These are phyloP conservation scores for Sebastes wilsoni DNA, from an alignment of 2,797 vertebrate genomes.

Conservation along the genomic window DNA sequence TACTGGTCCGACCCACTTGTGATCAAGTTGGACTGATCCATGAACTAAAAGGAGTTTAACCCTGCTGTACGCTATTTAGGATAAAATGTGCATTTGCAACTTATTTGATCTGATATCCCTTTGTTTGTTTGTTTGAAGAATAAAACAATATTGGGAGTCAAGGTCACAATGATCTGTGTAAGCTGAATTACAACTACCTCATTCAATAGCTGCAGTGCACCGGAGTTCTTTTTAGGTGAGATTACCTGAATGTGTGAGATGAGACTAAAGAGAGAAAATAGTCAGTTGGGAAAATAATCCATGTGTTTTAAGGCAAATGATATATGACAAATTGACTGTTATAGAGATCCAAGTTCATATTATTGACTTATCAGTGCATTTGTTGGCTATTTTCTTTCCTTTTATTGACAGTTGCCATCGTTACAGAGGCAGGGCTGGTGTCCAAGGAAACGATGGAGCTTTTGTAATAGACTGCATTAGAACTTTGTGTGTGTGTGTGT, in stretches of 20 bases:
- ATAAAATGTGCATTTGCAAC: not conserved
- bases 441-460: slow-evolving; percentile 59
- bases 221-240: not conserved
- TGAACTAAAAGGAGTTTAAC: too few species aligned
- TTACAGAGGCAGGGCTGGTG: slow-evolving; percentile 66
- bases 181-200: not conserved
- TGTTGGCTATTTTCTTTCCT: slow-evolving; percentile 35
- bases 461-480: slow-evolving; percentile 48
- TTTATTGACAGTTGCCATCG: slow-evolving; percentile 70
- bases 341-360: slow-evolving; percentile 28
- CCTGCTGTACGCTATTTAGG: not conserved
- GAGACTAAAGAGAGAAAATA: not conserved
- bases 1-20: too few species aligned
- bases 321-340: not conserved
- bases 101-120: not conserved
- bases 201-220: not conserved
- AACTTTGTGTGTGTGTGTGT: slow-evolving; percentile 28
- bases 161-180: not conserved
- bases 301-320: slow-evolving; percentile 6
- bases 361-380: slow-evolving; percentile 43
- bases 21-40: too few species aligned
- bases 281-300: not conserved
- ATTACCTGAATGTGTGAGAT: not conserved
- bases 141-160: not conserved
- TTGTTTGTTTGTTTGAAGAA: not conserved